These are phyloP conservation scores for Brachionus koreanus DNA, from an alignment of 1,140 invertebrate species.

Conservation along the genomic window DNA sequence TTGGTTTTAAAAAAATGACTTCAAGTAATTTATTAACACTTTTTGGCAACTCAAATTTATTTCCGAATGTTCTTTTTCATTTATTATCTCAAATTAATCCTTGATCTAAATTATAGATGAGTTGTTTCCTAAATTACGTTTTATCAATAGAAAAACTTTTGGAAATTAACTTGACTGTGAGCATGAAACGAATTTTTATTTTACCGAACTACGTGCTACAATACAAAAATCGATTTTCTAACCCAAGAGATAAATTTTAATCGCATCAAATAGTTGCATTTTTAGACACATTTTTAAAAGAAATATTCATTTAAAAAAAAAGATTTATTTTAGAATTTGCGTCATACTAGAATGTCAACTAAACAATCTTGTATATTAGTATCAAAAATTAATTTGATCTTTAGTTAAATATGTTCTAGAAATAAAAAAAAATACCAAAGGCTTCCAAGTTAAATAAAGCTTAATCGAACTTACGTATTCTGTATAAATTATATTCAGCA, in stretches of 20 bases:
- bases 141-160: neutral
- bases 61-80: neutral
- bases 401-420: neutral
- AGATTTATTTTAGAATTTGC: neutral
- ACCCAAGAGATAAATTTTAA: neutral
- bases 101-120: neutral
- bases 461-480: neutral
- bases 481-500: neutral
- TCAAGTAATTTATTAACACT: slow-evolving; percentile 5
- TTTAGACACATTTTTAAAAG: neutral
- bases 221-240: neutral
- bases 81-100: slow-evolving; percentile 6
- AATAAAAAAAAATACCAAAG: neutral
- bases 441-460: neutral
- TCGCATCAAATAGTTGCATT: neutral
- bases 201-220: neutral
- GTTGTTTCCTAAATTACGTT: neutral
- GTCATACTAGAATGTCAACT: neutral
- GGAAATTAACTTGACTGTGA: neutral
- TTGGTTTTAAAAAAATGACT: neutral
- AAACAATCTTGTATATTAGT: neutral
- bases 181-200: neutral
- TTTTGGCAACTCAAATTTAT: neutral
- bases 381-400: neutral
- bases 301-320: neutral